phyloP scores from a whole-genome alignment of 2,797 vertebrate species.

The Hybognathus amarus region DNA sequence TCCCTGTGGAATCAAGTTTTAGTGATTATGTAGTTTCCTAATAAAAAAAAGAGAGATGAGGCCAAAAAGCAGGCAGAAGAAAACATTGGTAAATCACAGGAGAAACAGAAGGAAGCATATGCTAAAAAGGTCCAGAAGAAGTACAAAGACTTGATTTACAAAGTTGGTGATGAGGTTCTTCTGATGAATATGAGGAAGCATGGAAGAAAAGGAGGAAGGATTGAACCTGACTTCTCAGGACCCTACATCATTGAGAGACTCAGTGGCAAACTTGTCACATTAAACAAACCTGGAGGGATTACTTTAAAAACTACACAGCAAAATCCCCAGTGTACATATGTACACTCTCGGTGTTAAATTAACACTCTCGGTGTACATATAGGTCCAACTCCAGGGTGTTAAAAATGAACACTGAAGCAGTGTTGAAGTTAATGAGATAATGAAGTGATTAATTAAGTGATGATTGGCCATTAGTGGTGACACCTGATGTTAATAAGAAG shows the following conservation, averaged over 20 bases:
- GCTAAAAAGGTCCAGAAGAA: conserved; percentile 27
- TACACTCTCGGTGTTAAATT: no score
- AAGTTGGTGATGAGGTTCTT: conserved; percentile 30
- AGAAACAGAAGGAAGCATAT: conserved; percentile 32
- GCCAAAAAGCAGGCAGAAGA: background rate
- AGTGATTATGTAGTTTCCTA: no score
- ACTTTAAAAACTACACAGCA: conserved; percentile 9
- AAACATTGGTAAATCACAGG: background rate
- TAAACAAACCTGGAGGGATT: background rate
- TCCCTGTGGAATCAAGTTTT: no score
- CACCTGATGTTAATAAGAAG: no score
- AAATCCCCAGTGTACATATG: no score
- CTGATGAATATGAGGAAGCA: conserved; percentile 17
- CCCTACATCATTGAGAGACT: conserved; percentile 25
- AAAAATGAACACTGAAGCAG: no score
- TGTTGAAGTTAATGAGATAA: no score
- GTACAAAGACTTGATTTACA: conserved; percentile 21
- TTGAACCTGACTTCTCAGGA: conserved; percentile 15
- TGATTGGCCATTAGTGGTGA: no score
- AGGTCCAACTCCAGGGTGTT: no score
- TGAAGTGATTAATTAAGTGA: no score
- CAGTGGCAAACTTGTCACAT: conserved; percentile 7
- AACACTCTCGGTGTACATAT: no score
- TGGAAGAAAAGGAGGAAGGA: conserved; percentile 23
- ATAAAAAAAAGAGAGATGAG: no score